Conservation (phyloP, 1,140 invertebrate species). For the Sitophilus oryzae region DNA sequence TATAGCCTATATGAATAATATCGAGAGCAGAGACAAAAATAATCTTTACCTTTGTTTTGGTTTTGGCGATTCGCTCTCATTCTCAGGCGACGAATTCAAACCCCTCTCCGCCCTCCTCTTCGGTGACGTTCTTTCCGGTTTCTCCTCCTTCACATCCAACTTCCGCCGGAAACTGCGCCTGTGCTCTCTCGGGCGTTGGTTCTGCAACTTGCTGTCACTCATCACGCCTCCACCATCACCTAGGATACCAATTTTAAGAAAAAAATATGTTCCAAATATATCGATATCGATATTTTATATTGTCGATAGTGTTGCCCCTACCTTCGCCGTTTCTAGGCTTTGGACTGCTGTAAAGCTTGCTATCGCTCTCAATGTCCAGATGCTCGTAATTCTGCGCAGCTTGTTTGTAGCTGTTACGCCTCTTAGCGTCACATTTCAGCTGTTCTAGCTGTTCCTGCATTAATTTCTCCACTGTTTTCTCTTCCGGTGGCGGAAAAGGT, state of each 20-base stretch:
- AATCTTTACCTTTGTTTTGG: constrained; percentile 34
- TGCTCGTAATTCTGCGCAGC: constrained; percentile 37
- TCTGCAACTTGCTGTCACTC: constrained; percentile 19
- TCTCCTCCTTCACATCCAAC: constrained; percentile 31
- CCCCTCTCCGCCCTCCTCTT: constrained; percentile 30
- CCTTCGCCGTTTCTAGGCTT: constrained; percentile 16
- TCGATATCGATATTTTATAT: too few relatives aligned
- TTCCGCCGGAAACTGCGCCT: constrained; percentile 29
- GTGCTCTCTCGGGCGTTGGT: constrained; percentile 28
- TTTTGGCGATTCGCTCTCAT: constrained; percentile 34
- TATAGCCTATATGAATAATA: too few relatives aligned
- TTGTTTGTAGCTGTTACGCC: constrained; percentile 41
- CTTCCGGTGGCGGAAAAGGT: constrained; percentile 20
- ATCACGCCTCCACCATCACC: constrained; percentile 14
- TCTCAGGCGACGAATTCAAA: constrained; percentile 34
- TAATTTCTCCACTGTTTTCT: constrained; percentile 35
- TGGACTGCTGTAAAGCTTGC: constrained; percentile 10
- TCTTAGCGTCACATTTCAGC: constrained; percentile 33
- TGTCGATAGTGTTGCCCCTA: too few relatives aligned
- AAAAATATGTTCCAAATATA: not conserved
- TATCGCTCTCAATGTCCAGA: constrained; percentile 32
- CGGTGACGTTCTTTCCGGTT: constrained; percentile 30
- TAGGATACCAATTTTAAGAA: not conserved
- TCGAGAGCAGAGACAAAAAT: not conserved
- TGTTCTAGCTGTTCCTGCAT: constrained; percentile 41